These are phyloP conservation scores for Andrena cerasifolii DNA, from an alignment of 1,140 invertebrate species.

Conservation along the genomic window DNA sequence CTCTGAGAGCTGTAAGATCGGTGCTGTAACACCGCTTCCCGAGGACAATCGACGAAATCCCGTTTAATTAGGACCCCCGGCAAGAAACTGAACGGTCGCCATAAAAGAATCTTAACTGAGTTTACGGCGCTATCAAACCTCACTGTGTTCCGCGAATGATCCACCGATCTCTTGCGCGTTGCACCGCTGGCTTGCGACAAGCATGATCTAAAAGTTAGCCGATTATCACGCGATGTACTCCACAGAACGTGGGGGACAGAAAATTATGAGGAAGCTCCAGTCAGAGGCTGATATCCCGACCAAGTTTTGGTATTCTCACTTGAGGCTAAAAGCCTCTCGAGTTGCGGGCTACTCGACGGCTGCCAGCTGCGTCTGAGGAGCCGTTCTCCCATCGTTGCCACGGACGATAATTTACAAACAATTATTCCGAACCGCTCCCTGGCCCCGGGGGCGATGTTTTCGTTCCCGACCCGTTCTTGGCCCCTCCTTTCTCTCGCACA, in stretches of 20 bases:
- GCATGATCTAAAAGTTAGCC: too few species aligned
- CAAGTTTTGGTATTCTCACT: conserved; percentile 40
- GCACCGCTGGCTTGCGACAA: too few species aligned
- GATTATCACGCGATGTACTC: too few species aligned
- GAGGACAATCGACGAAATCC: too few species aligned
- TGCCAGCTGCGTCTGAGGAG: conserved; percentile 45
- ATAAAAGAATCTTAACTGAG: too few species aligned
- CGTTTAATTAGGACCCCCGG: too few species aligned
- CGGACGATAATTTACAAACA: conserved; percentile 56
- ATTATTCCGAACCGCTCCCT: conserved; percentile 35
- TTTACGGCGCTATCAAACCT: too few species aligned
- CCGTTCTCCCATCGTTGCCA: conserved; percentile 13
- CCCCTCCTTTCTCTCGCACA: not conserved
- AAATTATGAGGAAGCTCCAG: conserved; percentile 32
- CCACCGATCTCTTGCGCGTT: too few species aligned
- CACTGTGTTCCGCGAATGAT: too few species aligned
- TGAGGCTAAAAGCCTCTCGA: conserved; percentile 40
- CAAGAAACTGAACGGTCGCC: too few species aligned
- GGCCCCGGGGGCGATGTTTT: conserved; percentile 12
- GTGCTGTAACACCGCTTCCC: too few species aligned
- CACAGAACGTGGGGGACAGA: not conserved
- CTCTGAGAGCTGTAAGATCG: too few species aligned
- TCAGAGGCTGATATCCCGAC: conserved; percentile 32
- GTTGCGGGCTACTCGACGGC: conserved; percentile 30
- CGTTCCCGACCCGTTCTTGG: conserved; percentile 46